phyloP scores from a whole-genome alignment of 2,113 vertebrate species.

The Rhinoderma darwinii region DNA sequence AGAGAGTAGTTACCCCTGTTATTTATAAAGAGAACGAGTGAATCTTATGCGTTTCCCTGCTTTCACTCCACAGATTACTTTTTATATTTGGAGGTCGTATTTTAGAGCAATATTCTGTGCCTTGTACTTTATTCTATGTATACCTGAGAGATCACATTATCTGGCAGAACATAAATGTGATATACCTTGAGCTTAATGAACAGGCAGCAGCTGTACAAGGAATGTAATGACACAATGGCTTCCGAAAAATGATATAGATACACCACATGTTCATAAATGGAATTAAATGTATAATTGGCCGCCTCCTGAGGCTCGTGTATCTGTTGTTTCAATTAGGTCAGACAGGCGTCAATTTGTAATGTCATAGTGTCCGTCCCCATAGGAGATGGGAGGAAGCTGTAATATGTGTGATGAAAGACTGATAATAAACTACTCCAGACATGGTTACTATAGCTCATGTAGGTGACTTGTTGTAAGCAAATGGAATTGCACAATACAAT shows the following conservation, averaged over 20 bases:
- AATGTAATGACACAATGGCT: not conserved
- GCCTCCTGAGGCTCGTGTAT: not conserved
- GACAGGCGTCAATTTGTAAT: constrained; percentile 26
- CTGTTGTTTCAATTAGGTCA: constrained; percentile 37
- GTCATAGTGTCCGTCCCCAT: constrained; percentile 10
- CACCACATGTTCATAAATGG: constrained; percentile 30
- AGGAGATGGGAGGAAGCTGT: constrained; percentile 11
- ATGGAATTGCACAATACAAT: too few species aligned
- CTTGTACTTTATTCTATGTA: not conserved
- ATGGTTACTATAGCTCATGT: too few species aligned
- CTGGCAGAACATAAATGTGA: constrained; percentile 13
- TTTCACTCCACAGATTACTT: too few species aligned
- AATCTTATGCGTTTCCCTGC: too few species aligned
- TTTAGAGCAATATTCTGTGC: not conserved
- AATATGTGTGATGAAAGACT: constrained; percentile 23
- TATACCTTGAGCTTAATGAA: constrained; percentile 20
- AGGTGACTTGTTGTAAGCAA: not conserved
- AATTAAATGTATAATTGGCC: constrained; percentile 27
- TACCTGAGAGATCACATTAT: not conserved
- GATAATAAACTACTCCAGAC: not conserved
- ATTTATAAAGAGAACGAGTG: not conserved
- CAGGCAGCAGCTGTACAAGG: not conserved
- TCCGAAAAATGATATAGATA: constrained; percentile 11
- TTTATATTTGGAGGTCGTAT: not conserved
- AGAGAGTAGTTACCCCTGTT: not conserved